Evolutionary conservation across 2,113 vertebrate species (phyloP), one percentile per base, ranked within the genome.

Genomic region (Gallinago undulata): DNA sequence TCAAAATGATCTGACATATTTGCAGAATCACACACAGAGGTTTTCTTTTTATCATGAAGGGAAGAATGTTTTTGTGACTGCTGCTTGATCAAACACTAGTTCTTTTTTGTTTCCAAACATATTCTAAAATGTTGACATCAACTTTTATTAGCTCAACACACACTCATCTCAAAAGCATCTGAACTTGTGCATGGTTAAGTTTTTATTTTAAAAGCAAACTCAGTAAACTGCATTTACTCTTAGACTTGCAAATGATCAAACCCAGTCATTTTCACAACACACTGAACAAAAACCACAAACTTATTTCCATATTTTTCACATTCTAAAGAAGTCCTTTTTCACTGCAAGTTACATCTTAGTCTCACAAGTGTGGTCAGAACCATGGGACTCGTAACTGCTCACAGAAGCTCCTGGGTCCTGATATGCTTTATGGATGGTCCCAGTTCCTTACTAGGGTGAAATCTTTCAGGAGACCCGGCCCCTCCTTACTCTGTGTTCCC

Each of bases 1-100:
- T 97, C 94, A 94, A 88, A 97, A 94, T 76, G 66, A 97, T 97
- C 93, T 89, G 97, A 93, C 84, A 84, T 45, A 94, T 93, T 93
- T 96, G 85, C 91, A 97, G 94, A 97, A 96, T 92, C 93, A 95
- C 91, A 96, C 84, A 88, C 25, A 72, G 47, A 45, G 90, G 27
- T 94, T 96, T 97, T 59, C 94, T 94, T 97, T 97, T 96, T 78
- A 97, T 96, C 89, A 92, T 56, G 62, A 94, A 94, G 83, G 62
- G 41, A 95, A 96, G 91, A 96, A 96, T 75, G 80, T 33, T 96
- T 96, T 91, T 95, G 89, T 96, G 93, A 96, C 73, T 96, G 89
- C 53, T 95, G 79, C 89, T 94, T 97, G 96, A 97, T 97, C 93
- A 96, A 97, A 90, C 70, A 60, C 80, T 76, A 87, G 94, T 76